phyloP scores from a whole-genome alignment of 2,888 invertebrate genomes.

The Xanthia togata region DNA sequence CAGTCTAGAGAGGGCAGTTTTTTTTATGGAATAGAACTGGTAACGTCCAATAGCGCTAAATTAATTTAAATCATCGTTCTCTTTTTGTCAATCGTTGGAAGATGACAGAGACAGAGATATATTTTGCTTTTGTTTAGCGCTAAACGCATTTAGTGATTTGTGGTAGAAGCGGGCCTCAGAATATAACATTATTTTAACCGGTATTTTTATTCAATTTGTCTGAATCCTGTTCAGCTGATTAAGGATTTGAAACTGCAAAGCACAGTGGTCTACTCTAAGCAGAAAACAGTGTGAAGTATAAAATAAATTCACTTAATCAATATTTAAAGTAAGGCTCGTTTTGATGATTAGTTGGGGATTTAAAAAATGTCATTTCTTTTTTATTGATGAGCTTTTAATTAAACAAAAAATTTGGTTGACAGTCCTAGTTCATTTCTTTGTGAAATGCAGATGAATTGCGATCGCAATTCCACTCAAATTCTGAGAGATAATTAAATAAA shows the following conservation, averaged over 20 bases:
- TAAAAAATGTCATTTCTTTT: not conserved
- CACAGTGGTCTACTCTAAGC: not conserved
- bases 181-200: not conserved
- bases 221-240: not conserved
- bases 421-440: not conserved
- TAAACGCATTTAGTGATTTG: not conserved
- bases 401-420: not conserved
- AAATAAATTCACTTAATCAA: not conserved
- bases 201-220: not conserved
- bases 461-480: slow-evolving; percentile 1
- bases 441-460: not conserved
- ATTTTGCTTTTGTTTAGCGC: not conserved
- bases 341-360: not conserved
- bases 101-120: not conserved
- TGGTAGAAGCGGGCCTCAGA: not conserved
- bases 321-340: not conserved
- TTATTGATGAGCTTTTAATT: slow-evolving; percentile 8
- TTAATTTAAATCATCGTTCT: not conserved
- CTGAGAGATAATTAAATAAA: not conserved
- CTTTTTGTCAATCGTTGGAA: not conserved
- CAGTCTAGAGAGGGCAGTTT: not conserved
- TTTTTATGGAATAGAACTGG: not conserved
- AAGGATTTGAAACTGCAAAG: not conserved
- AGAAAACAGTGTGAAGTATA: not conserved
- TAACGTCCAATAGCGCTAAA: not conserved